phyloP scores from a whole-genome alignment of 2,797 vertebrate species.

The Acanthurus leucopareius region DNA sequence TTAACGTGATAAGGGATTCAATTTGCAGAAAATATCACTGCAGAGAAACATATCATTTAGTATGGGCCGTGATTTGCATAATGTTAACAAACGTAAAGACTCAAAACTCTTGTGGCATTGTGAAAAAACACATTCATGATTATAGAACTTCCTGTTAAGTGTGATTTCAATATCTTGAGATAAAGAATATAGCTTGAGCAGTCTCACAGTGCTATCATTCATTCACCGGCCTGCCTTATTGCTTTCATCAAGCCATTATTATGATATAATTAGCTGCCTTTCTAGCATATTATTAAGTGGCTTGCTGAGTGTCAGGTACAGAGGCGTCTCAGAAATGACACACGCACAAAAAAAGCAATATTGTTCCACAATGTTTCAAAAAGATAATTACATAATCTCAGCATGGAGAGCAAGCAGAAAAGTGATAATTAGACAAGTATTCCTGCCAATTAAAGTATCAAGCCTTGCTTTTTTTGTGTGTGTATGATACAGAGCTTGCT shows the following conservation, averaged over 20 bases:
- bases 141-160: slow-evolving; percentile 67
- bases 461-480: slow-evolving; percentile 42
- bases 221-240: slow-evolving; percentile 69
- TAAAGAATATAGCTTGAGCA: slow-evolving; percentile 56
- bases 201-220: slow-evolving; percentile 63
- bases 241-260: slow-evolving; percentile 85
- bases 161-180: slow-evolving; percentile 62
- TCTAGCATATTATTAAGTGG: slow-evolving; percentile 85
- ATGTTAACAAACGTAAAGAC: slow-evolving; percentile 62
- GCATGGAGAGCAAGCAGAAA: slow-evolving; percentile 75
- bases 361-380: slow-evolving; percentile 81
- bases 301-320: slow-evolving; percentile 86
- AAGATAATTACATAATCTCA: slow-evolving; percentile 87
- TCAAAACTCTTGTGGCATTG: slow-evolving; percentile 54
- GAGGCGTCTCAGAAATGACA: slow-evolving; percentile 76
- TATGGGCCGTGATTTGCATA: slow-evolving; percentile 64
- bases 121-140: slow-evolving; percentile 68
- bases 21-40: slow-evolving; percentile 73
- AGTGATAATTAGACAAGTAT: slow-evolving; percentile 88
- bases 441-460: slow-evolving; percentile 83
- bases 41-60: slow-evolving; percentile 66
- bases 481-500: slow-evolving; percentile 22
- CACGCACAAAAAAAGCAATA: slow-evolving; percentile 71
- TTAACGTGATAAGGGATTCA: slow-evolving; percentile 78
- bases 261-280: slow-evolving; percentile 87